These are phyloP conservation scores for Enteromius anoplus DNA, from an alignment of 2,797 vertebrate species.

Conservation along the genomic window DNA sequence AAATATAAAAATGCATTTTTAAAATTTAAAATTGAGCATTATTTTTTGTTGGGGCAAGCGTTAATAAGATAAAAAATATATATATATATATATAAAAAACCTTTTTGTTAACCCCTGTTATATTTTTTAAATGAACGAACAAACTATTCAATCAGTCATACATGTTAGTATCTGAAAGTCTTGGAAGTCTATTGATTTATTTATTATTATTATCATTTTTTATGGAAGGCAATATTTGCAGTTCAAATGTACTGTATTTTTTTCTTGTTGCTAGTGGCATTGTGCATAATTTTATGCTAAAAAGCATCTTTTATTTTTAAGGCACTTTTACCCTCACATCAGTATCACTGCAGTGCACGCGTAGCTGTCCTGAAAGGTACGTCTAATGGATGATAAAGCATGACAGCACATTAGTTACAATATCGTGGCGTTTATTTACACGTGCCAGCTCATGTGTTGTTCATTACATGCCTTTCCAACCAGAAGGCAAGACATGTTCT, in stretches of 20 bases:
- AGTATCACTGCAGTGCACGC: neutral
- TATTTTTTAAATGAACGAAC: too few relatives aligned
- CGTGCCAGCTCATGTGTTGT: constrained; percentile 27
- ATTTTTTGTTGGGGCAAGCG: too few relatives aligned
- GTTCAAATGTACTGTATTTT: neutral
- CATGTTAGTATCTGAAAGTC: neutral
- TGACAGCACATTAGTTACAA: constrained; percentile 21
- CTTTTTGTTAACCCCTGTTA: too few relatives aligned
- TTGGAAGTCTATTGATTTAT: too few relatives aligned
- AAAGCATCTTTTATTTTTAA: constrained; percentile 20
- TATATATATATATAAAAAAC: too few relatives aligned
- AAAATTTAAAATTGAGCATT: too few relatives aligned
- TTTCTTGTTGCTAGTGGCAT: constrained; percentile 15
- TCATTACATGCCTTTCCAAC: constrained; percentile 28
- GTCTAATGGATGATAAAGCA: constrained; percentile 2
- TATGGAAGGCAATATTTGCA: neutral
- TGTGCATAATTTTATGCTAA: neutral
- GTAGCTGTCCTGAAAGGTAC: constrained; percentile 16
- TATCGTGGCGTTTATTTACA: constrained; percentile 21
- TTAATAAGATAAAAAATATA: too few relatives aligned
- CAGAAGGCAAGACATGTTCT: constrained; percentile 28
- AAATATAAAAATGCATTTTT: too few relatives aligned
- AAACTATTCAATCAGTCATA: too few relatives aligned
- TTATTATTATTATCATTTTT: too few relatives aligned
- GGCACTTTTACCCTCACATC: neutral